Evolutionary conservation across 2,888 invertebrate genomes (phyloP).

Genomic region (Poecilus cupreus): DNA sequence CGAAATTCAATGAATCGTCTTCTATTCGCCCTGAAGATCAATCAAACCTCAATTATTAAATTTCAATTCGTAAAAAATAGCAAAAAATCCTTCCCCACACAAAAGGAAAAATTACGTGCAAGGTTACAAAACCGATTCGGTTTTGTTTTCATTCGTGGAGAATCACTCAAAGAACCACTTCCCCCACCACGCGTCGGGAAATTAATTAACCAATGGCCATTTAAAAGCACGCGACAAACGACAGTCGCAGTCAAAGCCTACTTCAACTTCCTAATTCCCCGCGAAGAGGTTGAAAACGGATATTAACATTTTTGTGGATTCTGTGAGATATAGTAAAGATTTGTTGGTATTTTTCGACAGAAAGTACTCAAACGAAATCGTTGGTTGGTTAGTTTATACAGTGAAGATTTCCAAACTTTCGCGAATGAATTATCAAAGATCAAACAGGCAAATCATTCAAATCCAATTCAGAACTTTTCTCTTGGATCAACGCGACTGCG

Average conservation of each 20-base stretch:
- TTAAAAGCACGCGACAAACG: conserved; percentile 49
- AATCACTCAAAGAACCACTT: conserved; percentile 40
- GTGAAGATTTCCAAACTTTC: conserved; percentile 53
- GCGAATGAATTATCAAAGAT: conserved; percentile 70
- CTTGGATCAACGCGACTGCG: conserved; percentile 57
- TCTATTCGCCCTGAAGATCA: background rate
- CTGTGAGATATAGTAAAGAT: background rate
- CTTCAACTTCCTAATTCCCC: conserved; percentile 26
- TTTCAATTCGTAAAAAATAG: background rate
- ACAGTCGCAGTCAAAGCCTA: conserved; percentile 28
- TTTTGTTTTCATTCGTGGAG: conserved; percentile 32
- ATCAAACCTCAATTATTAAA: conserved; percentile 6
- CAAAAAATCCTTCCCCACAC: background rate
- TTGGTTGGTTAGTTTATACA: conserved; percentile 18
- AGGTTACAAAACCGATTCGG: conserved; percentile 22
- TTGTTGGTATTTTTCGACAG: background rate
- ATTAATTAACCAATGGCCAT: conserved; percentile 49
- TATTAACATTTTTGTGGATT: background rate
- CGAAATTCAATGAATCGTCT: background rate
- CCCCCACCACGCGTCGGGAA: conserved; percentile 34
- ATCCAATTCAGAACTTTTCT: conserved; percentile 74
- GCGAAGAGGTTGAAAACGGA: conserved; percentile 25
- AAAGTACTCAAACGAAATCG: background rate
- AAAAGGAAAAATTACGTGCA: conserved; percentile 23
- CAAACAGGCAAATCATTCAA: conserved; percentile 73